Percentiles rank a stretch among this genome's conserved stretches.
Evolutionary conservation across 2,797 vertebrate species (phyloP).

Genomic region (Sebastes minor): DNA sequence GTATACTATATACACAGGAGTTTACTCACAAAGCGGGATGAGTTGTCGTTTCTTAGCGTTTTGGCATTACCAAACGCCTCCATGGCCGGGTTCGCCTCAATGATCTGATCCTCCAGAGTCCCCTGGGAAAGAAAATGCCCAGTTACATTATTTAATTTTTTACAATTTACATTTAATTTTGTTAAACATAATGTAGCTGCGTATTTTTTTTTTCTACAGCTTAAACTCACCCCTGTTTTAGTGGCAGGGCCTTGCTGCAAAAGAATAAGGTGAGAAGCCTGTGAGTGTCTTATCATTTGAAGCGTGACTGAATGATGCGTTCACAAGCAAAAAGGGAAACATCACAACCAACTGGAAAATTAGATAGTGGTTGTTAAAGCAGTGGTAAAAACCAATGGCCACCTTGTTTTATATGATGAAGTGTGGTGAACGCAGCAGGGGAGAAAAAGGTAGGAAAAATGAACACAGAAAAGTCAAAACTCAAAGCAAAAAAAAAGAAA

Average conservation of each 20-base stretch:
- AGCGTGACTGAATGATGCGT: not conserved
- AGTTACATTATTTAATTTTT: not conserved
- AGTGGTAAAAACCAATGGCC: slow-evolving; percentile 42
- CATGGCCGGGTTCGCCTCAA: slow-evolving; percentile 97
- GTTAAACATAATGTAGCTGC: not conserved
- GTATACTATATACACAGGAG: not conserved
- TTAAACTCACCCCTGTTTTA: slow-evolving; percentile 77
- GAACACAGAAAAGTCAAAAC: slow-evolving; percentile 54
- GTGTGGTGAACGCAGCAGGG: slow-evolving; percentile 39
- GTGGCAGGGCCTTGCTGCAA: slow-evolving; percentile 67
- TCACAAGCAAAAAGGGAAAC: slow-evolving; percentile 41
- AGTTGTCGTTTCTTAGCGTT: slow-evolving; percentile 95
- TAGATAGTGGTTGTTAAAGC: slow-evolving; percentile 56
- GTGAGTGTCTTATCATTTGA: slow-evolving; percentile 18
- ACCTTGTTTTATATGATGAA: slow-evolving; percentile 56
- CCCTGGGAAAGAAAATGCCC: slow-evolving; percentile 74
- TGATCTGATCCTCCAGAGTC: slow-evolving; percentile 95
- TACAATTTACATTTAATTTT: not conserved
- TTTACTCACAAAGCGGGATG: slow-evolving; percentile 92
- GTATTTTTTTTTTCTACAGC: not conserved
- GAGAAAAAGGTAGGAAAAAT: slow-evolving; percentile 62
- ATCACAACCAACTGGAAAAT: slow-evolving; percentile 46
- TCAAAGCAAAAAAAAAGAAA: slow-evolving; percentile 48
- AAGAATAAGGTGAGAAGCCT: slow-evolving; percentile 14
- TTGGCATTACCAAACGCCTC: slow-evolving; percentile 96